Percentiles rank a stretch among this genome's conserved stretches.
Evolutionary conservation across 2,113 vertebrate genomes (phyloP).

Genomic region (Channa argus): DNA sequence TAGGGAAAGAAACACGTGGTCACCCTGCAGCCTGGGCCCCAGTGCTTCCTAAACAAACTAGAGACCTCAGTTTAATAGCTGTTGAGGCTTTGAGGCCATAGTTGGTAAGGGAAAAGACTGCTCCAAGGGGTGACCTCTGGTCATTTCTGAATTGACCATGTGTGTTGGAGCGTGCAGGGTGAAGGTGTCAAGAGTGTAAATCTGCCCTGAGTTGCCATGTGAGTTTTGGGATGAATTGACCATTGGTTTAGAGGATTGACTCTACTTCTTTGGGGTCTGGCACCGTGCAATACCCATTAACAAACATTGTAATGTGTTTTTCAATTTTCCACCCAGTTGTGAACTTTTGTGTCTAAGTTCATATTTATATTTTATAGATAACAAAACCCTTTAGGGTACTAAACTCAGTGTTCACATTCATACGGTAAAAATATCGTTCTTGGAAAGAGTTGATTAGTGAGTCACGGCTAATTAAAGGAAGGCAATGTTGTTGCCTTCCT

Average conservation of each 20-base stretch:
- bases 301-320: constrained; percentile 68
- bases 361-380: constrained; percentile 38
- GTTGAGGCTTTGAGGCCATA: constrained; percentile 38
- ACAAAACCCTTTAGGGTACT: constrained; percentile 29
- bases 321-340: no score
- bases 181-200: constrained; percentile 57
- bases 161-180: constrained; percentile 36
- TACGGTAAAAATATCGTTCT: not conserved
- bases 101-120: constrained; percentile 37
- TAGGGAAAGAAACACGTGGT: constrained; percentile 49
- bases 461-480: not conserved
- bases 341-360: not conserved
- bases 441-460: not conserved
- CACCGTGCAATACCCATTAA: constrained; percentile 41
- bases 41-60: constrained; percentile 67
- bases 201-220: constrained; percentile 32
- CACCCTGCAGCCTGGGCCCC: constrained; percentile 7
- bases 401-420: constrained; percentile 7
- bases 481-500: constrained; percentile 36
- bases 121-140: constrained; percentile 47
- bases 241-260: constrained; percentile 41
- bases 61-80: constrained; percentile 61
- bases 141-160: constrained; percentile 49
- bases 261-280: constrained; percentile 29
- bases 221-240: constrained; percentile 52